Evolutionary conservation across 2,888 invertebrate species (phyloP), one percentile per base, ranked within the genome.

Genomic region (Oligia strigilis): DNA sequence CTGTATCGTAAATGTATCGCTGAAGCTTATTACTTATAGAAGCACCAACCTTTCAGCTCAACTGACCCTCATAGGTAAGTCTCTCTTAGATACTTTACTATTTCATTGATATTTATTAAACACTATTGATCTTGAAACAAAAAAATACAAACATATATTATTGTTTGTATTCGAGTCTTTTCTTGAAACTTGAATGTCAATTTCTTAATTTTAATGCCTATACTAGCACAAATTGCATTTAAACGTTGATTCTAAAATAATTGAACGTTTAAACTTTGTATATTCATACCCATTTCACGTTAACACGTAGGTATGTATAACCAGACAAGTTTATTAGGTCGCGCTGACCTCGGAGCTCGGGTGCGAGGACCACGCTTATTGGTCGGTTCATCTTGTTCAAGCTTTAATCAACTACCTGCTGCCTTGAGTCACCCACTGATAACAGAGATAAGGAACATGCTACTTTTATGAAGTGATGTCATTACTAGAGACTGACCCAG

Each of bases 301-400:
- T 49, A 19, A 36, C 49, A 49, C 19, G 29, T 13, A 29, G 13
- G 4, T 52, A 23, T 52, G 8, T 52, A 13, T 49, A 49, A 70
- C 23, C 14, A 36, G 70, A 72, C 64, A 55, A 62, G 62, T 75
- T 75, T 64, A 84, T 75, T 70, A 76, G 69, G 46, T 84, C 65
- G 19, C 62, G n/a, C 60, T 71, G 85, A 71, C 85, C 65, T 72
- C 72, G 19, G 13, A 19, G 52, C 52, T 19, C 19, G 75, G 36
- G 23, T 23, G 52, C 74, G n/a, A 60, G 58, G 66, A 79, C 52
- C 36, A 36, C 60, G 69, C 65, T 76, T 66, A 76, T 76, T 66
- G 62, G 70, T 49, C 72, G 43, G 55, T 70, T 40, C 46, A 29
- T 83, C 84, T 78, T 83, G 65, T 19, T 52, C 70, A 49, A 62